Conservation (phyloP, 30 jellyfish, hydroid and myxozoan genomes). For the Mastigias papua region DNA sequence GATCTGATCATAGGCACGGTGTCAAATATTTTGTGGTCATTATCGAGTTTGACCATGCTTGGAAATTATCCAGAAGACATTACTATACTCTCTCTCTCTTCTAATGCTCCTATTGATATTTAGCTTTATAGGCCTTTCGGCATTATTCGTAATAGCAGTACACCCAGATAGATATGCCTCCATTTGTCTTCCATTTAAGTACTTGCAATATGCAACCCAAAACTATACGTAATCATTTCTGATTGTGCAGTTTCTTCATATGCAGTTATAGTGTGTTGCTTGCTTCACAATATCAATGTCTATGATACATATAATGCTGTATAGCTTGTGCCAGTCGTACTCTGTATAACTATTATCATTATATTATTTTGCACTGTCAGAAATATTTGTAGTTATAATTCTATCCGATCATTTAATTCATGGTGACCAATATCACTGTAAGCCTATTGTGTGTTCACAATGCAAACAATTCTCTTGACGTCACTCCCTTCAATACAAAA, state of each 20-base stretch:
- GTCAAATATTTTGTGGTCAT: background rate
- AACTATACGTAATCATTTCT: background rate
- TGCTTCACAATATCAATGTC: background rate
- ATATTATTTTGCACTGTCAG: background rate
- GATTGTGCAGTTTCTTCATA: background rate
- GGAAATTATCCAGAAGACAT: too few relatives aligned
- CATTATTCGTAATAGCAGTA: background rate
- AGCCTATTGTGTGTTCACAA: too few relatives aligned
- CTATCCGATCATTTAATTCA: too few relatives aligned
- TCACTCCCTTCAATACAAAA: too few relatives aligned
- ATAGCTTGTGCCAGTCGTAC: background rate
- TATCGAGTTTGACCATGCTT: too few relatives aligned
- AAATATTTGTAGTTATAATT: too few relatives aligned
- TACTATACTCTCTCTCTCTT: too few relatives aligned
- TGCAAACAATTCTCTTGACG: too few relatives aligned
- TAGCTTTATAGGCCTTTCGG: slow-evolving; percentile 11
- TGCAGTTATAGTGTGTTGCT: background rate
- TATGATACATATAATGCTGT: background rate
- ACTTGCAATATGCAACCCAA: slow-evolving; percentile 17
- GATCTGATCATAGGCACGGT: background rate
- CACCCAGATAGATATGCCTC: slow-evolving; percentile 10
- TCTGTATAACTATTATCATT: background rate
- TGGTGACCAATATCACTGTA: too few relatives aligned
- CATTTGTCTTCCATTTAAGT: slow-evolving; percentile 2
- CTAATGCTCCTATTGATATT: too few relatives aligned